A percentile compares a stretch with the other conserved stretches of the same genome.
Conservation (phyloP, 2,113 vertebrate genomes). For the Heterochromis multidens region DNA sequence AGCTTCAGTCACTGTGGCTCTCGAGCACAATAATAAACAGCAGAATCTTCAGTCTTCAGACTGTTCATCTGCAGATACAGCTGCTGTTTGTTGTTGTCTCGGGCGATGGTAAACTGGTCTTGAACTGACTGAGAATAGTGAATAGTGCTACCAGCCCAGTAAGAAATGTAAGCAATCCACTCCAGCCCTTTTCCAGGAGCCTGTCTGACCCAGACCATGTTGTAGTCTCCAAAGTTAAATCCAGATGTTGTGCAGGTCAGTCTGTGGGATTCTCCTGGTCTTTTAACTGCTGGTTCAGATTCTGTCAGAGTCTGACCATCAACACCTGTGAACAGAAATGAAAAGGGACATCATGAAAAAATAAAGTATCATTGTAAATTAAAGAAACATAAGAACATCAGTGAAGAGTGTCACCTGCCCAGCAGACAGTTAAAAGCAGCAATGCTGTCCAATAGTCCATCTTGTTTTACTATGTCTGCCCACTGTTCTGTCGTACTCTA, state of each 20-base stretch:
- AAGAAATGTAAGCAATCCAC: not conserved
- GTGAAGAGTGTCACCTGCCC: not conserved
- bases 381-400: not conserved
- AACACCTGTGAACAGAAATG: not conserved
- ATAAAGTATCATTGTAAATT: not conserved
- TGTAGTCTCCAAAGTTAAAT: rapidly evolving
- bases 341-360: not conserved
- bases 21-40: not conserved
- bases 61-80: not conserved
- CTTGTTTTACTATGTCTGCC: not conserved
- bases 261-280: not conserved
- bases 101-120: too few species aligned
- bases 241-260: not conserved
- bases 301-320: not conserved
- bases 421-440: not conserved
- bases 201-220: not conserved
- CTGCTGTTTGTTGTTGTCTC: too few species aligned
- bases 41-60: not conserved
- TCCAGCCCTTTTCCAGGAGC: rapidly evolving
- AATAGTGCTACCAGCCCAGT: rapidly evolving
- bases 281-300: rapidly evolving
- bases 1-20: rapidly evolving
- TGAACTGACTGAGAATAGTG: too few species aligned
- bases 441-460: not conserved
- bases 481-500: not conserved